phyloP scores from a whole-genome alignment of 1,140 invertebrate genomes.

The Drosophila arizonae region DNA sequence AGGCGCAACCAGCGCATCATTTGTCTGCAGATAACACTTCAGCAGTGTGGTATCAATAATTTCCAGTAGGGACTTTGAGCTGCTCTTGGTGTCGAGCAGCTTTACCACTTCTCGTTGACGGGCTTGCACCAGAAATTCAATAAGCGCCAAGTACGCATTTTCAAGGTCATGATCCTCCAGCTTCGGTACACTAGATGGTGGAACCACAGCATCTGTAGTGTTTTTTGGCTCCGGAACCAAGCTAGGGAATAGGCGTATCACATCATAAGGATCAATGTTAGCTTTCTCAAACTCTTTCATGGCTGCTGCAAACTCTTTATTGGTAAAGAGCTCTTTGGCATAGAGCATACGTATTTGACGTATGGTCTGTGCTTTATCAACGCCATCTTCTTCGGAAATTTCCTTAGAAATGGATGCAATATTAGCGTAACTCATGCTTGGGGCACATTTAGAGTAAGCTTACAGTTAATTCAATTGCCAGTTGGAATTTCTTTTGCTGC shows the following conservation, averaged over 20 bases:
- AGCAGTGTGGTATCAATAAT: constrained; percentile 98
- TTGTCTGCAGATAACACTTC: constrained; percentile 98
- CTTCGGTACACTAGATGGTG: constrained; percentile 83
- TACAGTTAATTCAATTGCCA: constrained; percentile 96
- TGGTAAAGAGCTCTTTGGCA: constrained; percentile 95
- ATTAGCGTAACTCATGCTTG: background rate
- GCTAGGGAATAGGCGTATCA: constrained; percentile 96
- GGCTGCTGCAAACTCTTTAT: constrained; percentile 93
- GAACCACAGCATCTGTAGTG: constrained; percentile 83
- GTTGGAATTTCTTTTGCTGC: constrained; percentile 95
- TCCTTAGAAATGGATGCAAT: constrained; percentile 85
- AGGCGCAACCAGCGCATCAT: constrained; percentile 95
- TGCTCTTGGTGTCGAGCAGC: constrained; percentile 61
- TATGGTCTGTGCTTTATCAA: constrained; percentile 91
- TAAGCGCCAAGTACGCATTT: constrained; percentile 93
- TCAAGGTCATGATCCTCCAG: constrained; percentile 93
- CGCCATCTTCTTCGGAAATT: constrained; percentile 91
- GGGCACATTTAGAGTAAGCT: constrained; percentile 69
- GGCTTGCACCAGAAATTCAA: constrained; percentile 94
- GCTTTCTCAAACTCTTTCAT: constrained; percentile 95
- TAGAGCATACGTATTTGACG: constrained; percentile 94
- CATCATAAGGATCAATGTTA: constrained; percentile 95
- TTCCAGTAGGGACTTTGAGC: constrained; percentile 88
- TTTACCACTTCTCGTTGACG: constrained; percentile 84
- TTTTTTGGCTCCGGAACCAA: constrained; percentile 86